Percentiles rank a stretch among this genome's conserved stretches.
Conservation (phyloP, 2,888 invertebrate species). For the Galerucella pusilla region DNA sequence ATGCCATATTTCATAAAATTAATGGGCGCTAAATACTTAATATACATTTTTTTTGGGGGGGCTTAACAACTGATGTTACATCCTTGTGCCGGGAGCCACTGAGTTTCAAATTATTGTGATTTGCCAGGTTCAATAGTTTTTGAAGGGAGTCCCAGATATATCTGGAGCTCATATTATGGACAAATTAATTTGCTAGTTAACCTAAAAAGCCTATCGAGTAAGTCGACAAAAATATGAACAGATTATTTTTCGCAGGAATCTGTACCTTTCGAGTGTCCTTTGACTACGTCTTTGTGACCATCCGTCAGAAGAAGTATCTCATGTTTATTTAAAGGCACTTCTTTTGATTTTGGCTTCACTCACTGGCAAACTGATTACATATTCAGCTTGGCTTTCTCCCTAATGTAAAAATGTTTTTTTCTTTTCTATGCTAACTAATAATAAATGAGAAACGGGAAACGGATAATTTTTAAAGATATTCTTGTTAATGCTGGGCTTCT, state of each 20-base stretch:
- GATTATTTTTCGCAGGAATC: not conserved
- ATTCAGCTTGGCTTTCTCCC: conserved; percentile 58
- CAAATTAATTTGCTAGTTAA: no score
- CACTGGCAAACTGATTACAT: conserved; percentile 57
- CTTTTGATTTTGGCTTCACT: conserved; percentile 58
- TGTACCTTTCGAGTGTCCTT: not conserved
- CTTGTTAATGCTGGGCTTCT: conserved; percentile 4
- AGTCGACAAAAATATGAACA: no score
- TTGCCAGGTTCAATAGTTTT: no score
- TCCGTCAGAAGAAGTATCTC: conserved; percentile 51
- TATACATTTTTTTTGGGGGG: no score
- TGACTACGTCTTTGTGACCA: conserved; percentile 38
- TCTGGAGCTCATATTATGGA: no score
- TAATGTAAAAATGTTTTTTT: conserved; percentile 61
- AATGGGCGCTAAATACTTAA: no score
- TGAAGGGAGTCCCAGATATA: no score
- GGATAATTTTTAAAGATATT: conserved; percentile 47
- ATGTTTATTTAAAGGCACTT: conserved; percentile 58
- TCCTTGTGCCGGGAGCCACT: no score
- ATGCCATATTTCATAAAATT: no score
- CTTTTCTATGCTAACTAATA: conserved; percentile 59
- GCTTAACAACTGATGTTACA: no score
- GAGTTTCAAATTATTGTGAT: no score
- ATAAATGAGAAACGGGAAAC: conserved; percentile 56
- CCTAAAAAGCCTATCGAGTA: no score